phyloP scores from a whole-genome alignment of 2,888 invertebrate species.

The Caenorhabditis uteleia region DNA sequence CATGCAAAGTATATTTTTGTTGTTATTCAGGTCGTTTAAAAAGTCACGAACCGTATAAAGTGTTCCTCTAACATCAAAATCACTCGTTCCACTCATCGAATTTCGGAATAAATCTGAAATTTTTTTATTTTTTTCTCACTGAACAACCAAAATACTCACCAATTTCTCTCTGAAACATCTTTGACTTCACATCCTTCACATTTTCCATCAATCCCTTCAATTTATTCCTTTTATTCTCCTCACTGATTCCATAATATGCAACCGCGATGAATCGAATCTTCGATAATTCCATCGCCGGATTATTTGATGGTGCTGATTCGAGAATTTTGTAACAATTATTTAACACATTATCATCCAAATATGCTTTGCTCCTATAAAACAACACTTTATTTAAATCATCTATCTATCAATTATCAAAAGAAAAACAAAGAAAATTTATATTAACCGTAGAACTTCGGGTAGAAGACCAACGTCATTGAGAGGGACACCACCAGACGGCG shows the following conservation, averaged over 20 bases:
- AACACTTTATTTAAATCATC: too few relatives aligned
- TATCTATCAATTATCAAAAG: background rate
- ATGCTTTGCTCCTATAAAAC: slow-evolving; percentile 22
- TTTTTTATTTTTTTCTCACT: too few relatives aligned
- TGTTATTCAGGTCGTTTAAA: too few relatives aligned
- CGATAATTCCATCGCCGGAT: background rate
- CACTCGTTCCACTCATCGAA: too few relatives aligned
- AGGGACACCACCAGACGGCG: background rate
- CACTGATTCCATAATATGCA: slow-evolving; percentile 7
- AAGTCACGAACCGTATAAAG: too few relatives aligned
- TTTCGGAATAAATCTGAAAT: too few relatives aligned
- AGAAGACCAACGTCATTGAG: slow-evolving; percentile 2
- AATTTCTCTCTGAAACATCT: too few relatives aligned
- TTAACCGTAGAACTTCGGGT: slow-evolving; percentile 34
- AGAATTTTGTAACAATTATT: slow-evolving; percentile 9
- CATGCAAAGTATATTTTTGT: too few relatives aligned
- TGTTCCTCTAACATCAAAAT: too few relatives aligned
- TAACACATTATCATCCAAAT: slow-evolving; percentile 12
- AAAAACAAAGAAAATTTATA: slow-evolving; percentile 4
- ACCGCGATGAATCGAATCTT: slow-evolving; percentile 12
- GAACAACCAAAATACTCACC: too few relatives aligned
- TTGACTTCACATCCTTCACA: too few relatives aligned
- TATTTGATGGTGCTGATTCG: background rate
- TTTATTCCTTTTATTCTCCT: background rate
- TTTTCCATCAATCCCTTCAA: too few relatives aligned